These are phyloP conservation scores for Gila orcuttii DNA, from an alignment of 2,113 vertebrate species.

Conservation along the genomic window DNA sequence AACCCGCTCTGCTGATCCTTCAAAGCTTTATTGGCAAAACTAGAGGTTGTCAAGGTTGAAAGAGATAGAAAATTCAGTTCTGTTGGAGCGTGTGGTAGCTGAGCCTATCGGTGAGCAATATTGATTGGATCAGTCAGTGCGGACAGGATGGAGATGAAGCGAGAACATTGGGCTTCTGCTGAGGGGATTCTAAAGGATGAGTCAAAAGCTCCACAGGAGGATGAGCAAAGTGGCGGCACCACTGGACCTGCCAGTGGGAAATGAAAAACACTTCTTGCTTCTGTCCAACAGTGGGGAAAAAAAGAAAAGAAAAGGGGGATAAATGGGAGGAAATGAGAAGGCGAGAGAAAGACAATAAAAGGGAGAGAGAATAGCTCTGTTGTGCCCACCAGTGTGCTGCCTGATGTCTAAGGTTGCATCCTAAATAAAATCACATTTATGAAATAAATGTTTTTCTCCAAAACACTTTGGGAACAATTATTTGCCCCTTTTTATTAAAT, in stretches of 20 bases:
- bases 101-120: slow-evolving; percentile 47
- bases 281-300: slow-evolving; percentile 25
- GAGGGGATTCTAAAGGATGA: slow-evolving; percentile 47
- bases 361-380: not conserved
- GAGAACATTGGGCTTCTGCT: slow-evolving; percentile 52
- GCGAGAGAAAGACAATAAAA: not conserved
- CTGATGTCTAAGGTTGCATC: not conserved
- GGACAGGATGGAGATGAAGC: slow-evolving; percentile 54
- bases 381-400: not conserved
- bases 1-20: slow-evolving; percentile 27
- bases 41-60: slow-evolving; percentile 41
- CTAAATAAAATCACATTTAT: not conserved
- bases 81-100: slow-evolving; percentile 36
- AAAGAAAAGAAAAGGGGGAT: not conserved
- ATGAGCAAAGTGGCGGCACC: slow-evolving; percentile 38
- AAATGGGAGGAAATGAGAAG: not conserved
- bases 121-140: slow-evolving; percentile 56
- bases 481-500: too few species aligned
- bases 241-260: slow-evolving; percentile 33
- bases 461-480: too few species aligned
- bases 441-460: too few species aligned
- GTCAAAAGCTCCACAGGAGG: slow-evolving; percentile 50
- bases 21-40: not conserved
- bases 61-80: slow-evolving; percentile 44
- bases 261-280: slow-evolving; percentile 36